Percentiles rank a stretch among this genome's conserved stretches.
Conservation (phyloP, 2,113 vertebrate genomes). For the Gnathonemus echidnorhynchus region DNA sequence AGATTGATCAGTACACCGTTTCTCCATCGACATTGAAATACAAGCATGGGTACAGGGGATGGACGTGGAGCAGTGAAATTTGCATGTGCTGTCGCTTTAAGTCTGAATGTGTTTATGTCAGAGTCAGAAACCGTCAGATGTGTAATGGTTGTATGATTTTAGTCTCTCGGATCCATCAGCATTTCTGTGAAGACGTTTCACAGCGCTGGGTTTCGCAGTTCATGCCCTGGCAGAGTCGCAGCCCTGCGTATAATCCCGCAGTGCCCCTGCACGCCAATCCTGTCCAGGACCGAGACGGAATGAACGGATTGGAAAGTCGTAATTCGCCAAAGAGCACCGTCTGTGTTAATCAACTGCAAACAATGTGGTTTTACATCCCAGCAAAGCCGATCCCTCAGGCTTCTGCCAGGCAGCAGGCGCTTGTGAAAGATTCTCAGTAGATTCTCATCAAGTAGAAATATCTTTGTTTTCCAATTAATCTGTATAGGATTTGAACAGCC, state of each 20-base stretch:
- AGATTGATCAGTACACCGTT: too few species aligned
- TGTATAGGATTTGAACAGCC: not conserved
- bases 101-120: not conserved
- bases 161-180: not conserved
- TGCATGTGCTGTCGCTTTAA: not conserved
- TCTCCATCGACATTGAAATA: not conserved
- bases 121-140: not conserved
- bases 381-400: constrained; percentile 7
- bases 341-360: not conserved
- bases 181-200: not conserved
- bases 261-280: not conserved
- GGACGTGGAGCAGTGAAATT: not conserved
- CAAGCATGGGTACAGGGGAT: not conserved
- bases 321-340: not conserved
- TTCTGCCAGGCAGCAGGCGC: not conserved
- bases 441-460: constrained; percentile 3
- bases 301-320: not conserved
- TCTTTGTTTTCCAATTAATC: not conserved
- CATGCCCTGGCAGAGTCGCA: not conserved
- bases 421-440: not conserved
- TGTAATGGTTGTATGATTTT: not conserved
- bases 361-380: constrained; percentile 14
- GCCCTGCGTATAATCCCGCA: not conserved
- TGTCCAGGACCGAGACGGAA: not conserved
- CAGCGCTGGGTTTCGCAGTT: not conserved